Conservation (phyloP, 2,797 vertebrate genomes). For the Pipistrellus pipistrellus region DNA sequence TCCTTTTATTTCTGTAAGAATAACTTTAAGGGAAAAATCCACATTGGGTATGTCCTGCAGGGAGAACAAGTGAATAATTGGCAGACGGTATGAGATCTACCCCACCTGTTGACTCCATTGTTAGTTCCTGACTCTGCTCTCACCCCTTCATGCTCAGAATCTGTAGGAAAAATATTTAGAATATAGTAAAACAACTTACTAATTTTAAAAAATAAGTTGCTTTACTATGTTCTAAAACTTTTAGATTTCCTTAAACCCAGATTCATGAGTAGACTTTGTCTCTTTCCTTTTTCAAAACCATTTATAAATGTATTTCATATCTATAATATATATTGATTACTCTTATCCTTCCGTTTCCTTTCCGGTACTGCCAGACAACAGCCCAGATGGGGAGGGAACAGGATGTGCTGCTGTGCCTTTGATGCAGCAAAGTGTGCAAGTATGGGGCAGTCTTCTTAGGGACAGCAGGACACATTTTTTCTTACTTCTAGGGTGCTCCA, state of each 20-base stretch:
- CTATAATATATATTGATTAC: not conserved
- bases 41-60: not conserved
- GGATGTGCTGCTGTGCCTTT: not conserved
- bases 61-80: not conserved
- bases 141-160: not conserved
- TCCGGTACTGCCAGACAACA: not conserved
- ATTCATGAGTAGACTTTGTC: not conserved
- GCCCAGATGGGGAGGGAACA: not conserved
- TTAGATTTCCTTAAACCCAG: not conserved
- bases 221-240: not conserved
- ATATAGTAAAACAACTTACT: not conserved
- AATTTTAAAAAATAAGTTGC: not conserved
- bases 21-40: not conserved
- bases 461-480: not conserved
- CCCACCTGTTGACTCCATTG: not conserved
- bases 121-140: not conserved
- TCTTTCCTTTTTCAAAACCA: not conserved
- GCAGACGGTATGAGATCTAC: not conserved
- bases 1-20: not conserved
- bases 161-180: not conserved
- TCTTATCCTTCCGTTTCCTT: not conserved
- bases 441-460: rapidly evolving
- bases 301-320: not conserved
- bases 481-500: not conserved
- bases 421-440: not conserved